phyloP scores from a whole-genome alignment of 2,797 vertebrate species.

The Tamandua tetradactyla region DNA sequence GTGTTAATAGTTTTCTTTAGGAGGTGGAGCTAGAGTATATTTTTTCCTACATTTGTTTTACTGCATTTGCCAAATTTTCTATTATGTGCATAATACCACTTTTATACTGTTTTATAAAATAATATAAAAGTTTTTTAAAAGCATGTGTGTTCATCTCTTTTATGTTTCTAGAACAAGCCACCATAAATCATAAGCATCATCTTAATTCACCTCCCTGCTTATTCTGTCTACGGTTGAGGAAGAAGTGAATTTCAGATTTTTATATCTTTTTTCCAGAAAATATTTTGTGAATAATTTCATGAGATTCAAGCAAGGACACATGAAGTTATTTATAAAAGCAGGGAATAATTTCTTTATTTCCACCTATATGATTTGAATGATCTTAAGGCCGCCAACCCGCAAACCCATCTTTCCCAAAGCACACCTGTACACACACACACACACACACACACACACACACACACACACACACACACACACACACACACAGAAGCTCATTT shows the following conservation, averaged over 20 bases:
- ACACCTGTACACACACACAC: not conserved
- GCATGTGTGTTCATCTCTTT: not conserved
- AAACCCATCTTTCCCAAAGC: not conserved
- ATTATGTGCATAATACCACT: not conserved
- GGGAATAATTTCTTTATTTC: not conserved
- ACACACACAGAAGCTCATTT: not conserved
- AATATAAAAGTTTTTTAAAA: not conserved
- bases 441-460: too few species aligned
- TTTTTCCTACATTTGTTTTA: constrained; percentile 39
- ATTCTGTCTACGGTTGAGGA: not conserved
- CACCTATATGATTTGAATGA: not conserved
- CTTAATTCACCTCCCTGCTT: not conserved
- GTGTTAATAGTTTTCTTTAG: constrained; percentile 3
- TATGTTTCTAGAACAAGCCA: constrained; percentile 35
- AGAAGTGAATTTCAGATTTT: constrained; percentile 22
- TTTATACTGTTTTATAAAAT: constrained; percentile 55
- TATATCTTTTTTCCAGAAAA: constrained; percentile 55
- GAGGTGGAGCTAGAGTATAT: not conserved
- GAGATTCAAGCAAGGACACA: constrained; percentile 35
- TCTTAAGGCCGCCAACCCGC: not conserved
- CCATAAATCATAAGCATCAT: not conserved
- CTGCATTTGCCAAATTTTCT: constrained; percentile 50
- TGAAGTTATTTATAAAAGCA: constrained; percentile 51
- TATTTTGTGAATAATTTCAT: constrained; percentile 27
- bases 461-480: too few species aligned